Base-by-base conservation (phyloP, 2,797 vertebrate species). In the Schizothorax lantsangensis region DNA sequence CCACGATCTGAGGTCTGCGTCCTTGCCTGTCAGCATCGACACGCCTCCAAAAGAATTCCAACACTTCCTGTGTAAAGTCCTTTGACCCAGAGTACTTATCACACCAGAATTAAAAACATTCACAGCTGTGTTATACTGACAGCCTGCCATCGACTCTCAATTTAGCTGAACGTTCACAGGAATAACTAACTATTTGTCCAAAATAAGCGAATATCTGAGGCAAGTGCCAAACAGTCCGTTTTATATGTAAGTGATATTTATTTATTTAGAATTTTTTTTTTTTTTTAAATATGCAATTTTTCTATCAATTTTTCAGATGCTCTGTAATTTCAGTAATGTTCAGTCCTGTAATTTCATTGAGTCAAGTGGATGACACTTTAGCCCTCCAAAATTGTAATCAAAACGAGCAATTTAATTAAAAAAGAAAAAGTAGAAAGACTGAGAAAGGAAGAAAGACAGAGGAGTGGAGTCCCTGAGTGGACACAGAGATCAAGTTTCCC, bases 11-110 rank as follows among this genome's bases (percentile, higher is more conserved):
- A 84, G 82, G 87, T 89, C 89, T 36, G 84, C 38, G 92, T 92
- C 94, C 93, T 94, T 93, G 93, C 85, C 91, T 93, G 92, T 92
- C 91, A 93, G 84, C 87, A 54, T 87, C 80, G 84, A 80, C 88
- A 91, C 83, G 74, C 83, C 90, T 92, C 88, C 81, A 6, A 88
- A 92, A 91, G 89, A 93, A 93, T 93, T 92, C 90, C 91, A 89
- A 89, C 92, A 92, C 91, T 95, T 95, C 94, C 95, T 95, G 91
- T 88, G 38, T 84, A 81, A 83, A 87, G 89, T 92, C 91, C 92
- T 95, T 92, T 94, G 91, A 93, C 92, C 92, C 83, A 88, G 90
- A 92, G 91, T 90, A 82, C 92, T 93, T 92, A 92, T 94, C 91
- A 77, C 79, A 75, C 85, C 74, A 82, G 85, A 71, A 83, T 87